Base-by-base conservation (phyloP, 2,113 vertebrate genomes). In the Hydrochoerus hydrochaeris region DNA sequence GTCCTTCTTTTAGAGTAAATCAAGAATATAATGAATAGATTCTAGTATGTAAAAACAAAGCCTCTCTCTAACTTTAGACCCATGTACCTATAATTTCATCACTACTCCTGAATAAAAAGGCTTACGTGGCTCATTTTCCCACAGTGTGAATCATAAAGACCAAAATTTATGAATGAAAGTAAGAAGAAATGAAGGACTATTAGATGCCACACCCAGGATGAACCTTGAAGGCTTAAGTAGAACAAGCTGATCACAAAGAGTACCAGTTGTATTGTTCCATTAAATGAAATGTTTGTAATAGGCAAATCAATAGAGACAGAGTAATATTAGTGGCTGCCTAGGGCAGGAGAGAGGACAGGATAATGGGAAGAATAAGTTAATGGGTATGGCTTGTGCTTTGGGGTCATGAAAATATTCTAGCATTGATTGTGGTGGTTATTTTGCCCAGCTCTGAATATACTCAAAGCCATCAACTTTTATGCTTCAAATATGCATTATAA, bases 1-100 rank as follows among this genome's bases (percentile, higher is more conserved):
- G 84, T 94, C 75, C 77, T 97, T 98, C 87, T 96, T 97, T 96
- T 83, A 93, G 82, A 96, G 41, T 97, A 95, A 97, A 96, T 94
- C 30, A 95, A 89, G 91, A 97, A 97, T 90, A 81, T 71, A 95
- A 62, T 73, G 78, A 83, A 96, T 57, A 57, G 54, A 57, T 9
- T 73, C 94, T 49, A 86, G 95, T 19, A 46, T 97, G 52, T 97
- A 92, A 75, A 93, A 71, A 52, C 94, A 95, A 95, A 93, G 38
- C 7, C 88, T 92, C 96, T 91, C 60, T 85, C 92, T 89, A 93
- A 85, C 77, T 94, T 95, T 46, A 83, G 85, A 11, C 83, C 80
- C 82, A 89, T 62, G 62, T 52, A 57, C 93, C 52, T 82, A 44
- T 90, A 96, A 63, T 87, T 94, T 88, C 65, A 81, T 97, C 95